Evolutionary conservation across 2,797 vertebrate species (phyloP).

Genomic region (Acropternis orthonyx): DNA sequence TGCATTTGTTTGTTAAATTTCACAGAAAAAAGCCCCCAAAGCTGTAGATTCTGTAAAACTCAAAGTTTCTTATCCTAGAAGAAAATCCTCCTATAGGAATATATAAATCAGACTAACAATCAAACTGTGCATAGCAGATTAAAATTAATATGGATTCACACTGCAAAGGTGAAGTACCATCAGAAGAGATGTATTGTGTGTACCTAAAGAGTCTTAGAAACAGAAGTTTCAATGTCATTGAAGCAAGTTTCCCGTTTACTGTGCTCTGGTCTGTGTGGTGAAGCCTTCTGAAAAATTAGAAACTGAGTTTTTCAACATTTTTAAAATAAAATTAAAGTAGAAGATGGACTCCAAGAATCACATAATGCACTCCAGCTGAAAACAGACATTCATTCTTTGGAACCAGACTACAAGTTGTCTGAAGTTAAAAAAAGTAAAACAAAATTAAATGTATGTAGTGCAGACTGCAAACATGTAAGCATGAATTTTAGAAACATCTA

Average conservation of each 20-base stretch:
- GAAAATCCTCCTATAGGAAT: not conserved
- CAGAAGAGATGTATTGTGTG: not conserved
- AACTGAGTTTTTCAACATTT: not conserved
- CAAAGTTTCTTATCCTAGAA: not conserved
- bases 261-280: not conserved
- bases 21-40: not conserved
- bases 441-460: accelerated
- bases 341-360: not conserved
- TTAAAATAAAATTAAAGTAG: not conserved
- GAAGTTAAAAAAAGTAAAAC: not conserved
- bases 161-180: not conserved
- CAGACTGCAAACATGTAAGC: accelerated
- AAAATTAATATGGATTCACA: not conserved
- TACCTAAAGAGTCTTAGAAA: not conserved
- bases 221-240: not conserved
- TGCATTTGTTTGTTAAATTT: not conserved
- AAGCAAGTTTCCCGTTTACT: not conserved
- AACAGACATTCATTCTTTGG: not conserved
- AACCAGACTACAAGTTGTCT: not conserved
- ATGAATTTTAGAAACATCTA: not conserved
- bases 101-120: not conserved
- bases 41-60: not conserved
- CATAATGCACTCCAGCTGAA: not conserved
- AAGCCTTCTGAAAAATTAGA: not conserved
- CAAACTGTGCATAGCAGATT: not conserved